Conservation (phyloP, 2,797 vertebrate species). For the Macropus fuliginosus region DNA sequence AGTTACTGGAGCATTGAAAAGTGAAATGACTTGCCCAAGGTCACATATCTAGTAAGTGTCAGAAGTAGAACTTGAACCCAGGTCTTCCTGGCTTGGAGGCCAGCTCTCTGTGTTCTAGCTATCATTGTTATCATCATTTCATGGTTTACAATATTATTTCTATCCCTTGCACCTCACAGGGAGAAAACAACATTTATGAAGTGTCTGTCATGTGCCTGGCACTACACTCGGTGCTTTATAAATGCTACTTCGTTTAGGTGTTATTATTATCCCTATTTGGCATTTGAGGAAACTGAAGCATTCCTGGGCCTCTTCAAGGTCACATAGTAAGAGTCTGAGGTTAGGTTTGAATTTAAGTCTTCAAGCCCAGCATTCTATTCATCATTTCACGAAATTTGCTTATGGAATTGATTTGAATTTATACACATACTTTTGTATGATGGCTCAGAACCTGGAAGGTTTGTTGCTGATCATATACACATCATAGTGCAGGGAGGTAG, state of each 20-base stretch:
- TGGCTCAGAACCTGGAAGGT: neutral
- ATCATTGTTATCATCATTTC: neutral
- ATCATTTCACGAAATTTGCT: neutral
- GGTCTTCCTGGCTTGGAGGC: neutral
- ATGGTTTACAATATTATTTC: neutral
- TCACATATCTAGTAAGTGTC: neutral
- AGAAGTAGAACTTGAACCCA: neutral
- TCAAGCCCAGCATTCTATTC: neutral
- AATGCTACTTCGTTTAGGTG: neutral
- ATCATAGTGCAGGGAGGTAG: neutral
- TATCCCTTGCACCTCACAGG: neutral
- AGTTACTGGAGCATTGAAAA: neutral
- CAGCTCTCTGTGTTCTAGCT: neutral
- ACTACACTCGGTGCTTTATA: neutral
- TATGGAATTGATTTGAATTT: neutral
- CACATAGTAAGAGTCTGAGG: neutral
- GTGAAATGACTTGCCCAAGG: neutral
- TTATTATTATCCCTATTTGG: neutral
- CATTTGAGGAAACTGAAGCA: neutral
- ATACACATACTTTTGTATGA: neutral
- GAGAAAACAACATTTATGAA: neutral
- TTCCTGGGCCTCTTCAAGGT: neutral
- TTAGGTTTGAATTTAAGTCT: neutral
- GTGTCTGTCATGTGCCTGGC: neutral
- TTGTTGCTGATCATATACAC: neutral